Percentiles rank a stretch among this genome's conserved stretches.
These are phyloP conservation scores for Prionailurus bengalensis DNA, from an alignment of 2,113 vertebrate species.

Conservation along the genomic window DNA sequence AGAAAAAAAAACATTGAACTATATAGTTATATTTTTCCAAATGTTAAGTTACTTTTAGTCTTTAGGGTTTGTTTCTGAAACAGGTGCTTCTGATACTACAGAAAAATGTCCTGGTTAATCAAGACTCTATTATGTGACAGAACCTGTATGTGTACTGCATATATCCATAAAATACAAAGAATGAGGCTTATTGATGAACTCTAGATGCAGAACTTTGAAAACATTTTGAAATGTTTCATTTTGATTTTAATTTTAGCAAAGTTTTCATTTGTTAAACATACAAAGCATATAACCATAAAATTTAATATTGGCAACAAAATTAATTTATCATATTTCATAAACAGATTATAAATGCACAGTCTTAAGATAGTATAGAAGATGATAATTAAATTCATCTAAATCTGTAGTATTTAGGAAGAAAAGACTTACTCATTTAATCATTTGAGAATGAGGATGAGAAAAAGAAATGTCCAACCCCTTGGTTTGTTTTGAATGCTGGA, in stretches of 20 bases:
- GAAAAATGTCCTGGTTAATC: background rate
- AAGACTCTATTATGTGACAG: background rate
- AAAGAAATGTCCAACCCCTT: background rate
- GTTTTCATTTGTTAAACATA: background rate
- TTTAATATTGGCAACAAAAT: background rate
- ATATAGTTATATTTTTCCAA: background rate
- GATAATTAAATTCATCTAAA: background rate
- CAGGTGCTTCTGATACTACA: background rate
- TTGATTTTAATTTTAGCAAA: background rate
- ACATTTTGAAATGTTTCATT: conserved; percentile 25
- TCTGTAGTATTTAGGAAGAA: background rate
- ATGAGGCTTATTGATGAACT: background rate
- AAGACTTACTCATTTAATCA: background rate
- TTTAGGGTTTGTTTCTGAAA: background rate
- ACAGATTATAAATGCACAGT: background rate
- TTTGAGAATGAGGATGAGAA: background rate
- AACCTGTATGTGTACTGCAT: background rate
- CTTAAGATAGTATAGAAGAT: background rate
- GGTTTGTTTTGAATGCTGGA: background rate
- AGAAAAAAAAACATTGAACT: background rate
- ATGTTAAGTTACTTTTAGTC: background rate
- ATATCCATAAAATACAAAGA: background rate
- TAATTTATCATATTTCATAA: background rate
- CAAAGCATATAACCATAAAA: background rate
- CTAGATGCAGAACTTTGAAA: background rate